These are phyloP conservation scores for Cryptocheilus praepositus DNA, from an alignment of 2,888 invertebrate species.

Conservation along the genomic window DNA sequence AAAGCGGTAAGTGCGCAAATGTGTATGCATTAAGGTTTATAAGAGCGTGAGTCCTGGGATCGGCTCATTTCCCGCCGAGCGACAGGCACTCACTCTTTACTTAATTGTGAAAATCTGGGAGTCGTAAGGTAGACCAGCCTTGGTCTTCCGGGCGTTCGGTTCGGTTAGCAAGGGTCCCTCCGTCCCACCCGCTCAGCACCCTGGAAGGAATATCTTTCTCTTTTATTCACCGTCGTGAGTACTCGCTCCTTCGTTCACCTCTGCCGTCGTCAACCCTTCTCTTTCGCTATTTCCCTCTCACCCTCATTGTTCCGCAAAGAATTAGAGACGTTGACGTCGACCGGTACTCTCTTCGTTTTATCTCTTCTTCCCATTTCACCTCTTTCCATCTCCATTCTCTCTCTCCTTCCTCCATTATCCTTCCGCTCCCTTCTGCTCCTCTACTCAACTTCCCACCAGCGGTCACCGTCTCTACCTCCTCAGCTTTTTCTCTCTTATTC, in stretches of 20 bases:
- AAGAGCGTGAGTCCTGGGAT: constrained; percentile 6
- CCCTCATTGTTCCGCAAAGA: constrained; percentile 51
- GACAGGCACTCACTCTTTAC: constrained; percentile 64
- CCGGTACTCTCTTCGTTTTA: constrained; percentile 17
- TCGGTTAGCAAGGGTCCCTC: constrained; percentile 49
- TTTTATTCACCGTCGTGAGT: constrained; percentile 7
- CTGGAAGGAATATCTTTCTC: constrained; percentile 11
- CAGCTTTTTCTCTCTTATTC: constrained; percentile 32
- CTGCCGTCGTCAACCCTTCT: constrained; percentile 24
- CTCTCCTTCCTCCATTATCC: neutral
- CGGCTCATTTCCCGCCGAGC: constrained; percentile 32
- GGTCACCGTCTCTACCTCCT: neutral
- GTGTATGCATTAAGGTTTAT: too few species aligned
- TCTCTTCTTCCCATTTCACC: constrained; percentile 4
- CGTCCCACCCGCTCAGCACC: too few species aligned
- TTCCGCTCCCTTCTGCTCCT: neutral
- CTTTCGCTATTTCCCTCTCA: constrained; percentile 21
- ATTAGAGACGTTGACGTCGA: constrained; percentile 46
- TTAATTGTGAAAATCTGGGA: constrained; percentile 68
- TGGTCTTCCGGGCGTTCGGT: constrained; percentile 42
- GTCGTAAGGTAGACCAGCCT: constrained; percentile 48
- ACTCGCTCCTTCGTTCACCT: constrained; percentile 23
- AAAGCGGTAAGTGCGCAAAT: too few species aligned
- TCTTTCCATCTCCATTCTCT: constrained; percentile 11
- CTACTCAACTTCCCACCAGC: neutral